These are phyloP conservation scores for Eudasyphora cyanicolor DNA, from an alignment of 2,888 invertebrate species.

Conservation along the genomic window DNA sequence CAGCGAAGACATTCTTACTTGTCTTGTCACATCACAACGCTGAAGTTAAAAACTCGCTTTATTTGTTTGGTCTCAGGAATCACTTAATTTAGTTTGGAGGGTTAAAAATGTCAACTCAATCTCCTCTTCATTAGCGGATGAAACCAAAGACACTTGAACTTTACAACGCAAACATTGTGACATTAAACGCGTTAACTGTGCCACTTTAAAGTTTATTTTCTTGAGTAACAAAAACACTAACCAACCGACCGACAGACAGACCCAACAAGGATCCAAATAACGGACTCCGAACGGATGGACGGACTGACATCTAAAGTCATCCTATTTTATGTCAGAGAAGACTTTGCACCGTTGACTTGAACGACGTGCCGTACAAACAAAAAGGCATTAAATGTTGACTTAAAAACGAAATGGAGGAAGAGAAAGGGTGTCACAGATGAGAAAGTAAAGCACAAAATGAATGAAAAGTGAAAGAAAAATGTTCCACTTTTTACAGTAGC, in stretches of 20 bases:
- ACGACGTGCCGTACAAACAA: neutral
- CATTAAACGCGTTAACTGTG: constrained; percentile 40
- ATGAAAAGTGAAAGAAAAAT: neutral
- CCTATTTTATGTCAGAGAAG: constrained; percentile 3
- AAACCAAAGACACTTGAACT: no score
- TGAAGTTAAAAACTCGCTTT: no score
- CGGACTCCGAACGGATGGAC: neutral
- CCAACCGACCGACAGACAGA: neutral
- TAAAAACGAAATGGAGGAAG: neutral
- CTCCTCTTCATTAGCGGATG: no score
- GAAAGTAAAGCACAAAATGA: neutral
- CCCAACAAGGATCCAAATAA: neutral
- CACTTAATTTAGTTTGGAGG: no score
- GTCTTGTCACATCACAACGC: no score
- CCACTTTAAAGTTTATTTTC: constrained; percentile 33
- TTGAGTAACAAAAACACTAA: neutral
- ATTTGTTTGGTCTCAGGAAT: no score
- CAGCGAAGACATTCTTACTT: no score
- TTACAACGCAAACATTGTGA: neutral
- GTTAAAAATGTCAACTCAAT: no score
- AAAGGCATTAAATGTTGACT: constrained; percentile 16
- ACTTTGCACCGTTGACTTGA: neutral
- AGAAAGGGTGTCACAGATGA: constrained; percentile 3
- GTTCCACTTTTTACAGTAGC: neutral
- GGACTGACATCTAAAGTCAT: constrained; percentile 3